phyloP scores from a whole-genome alignment of 2,888 invertebrate species.

The Pseudococcus jackbeardsleyi region DNA sequence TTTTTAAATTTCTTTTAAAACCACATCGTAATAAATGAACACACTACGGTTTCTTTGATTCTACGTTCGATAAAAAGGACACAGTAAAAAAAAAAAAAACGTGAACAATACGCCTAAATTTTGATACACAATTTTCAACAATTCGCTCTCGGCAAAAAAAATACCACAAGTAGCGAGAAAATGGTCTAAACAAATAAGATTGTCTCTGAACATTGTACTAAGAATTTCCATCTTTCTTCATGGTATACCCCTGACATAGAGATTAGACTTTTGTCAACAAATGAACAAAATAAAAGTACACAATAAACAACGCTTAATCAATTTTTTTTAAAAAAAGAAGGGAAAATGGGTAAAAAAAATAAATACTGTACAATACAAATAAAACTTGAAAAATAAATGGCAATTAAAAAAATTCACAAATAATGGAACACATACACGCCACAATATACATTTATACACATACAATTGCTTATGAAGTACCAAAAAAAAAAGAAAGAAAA shows the following conservation, averaged over 20 bases:
- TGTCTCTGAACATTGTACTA: slow-evolving; percentile 51
- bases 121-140: slow-evolving; percentile 26
- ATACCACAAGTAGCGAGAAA: slow-evolving; percentile 21
- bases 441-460: slow-evolving; percentile 58
- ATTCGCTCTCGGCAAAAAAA: slow-evolving; percentile 8
- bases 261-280: slow-evolving; percentile 48
- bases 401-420: slow-evolving; percentile 57
- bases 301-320: slow-evolving; percentile 46
- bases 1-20: slow-evolving; percentile 26
- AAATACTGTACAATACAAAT: slow-evolving; percentile 53
- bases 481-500: neutral
- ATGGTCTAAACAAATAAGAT: slow-evolving; percentile 47
- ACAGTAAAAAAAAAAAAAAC: slow-evolving; percentile 54
- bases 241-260: slow-evolving; percentile 46
- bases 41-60: slow-evolving; percentile 64
- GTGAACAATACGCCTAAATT: slow-evolving; percentile 42
- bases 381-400: slow-evolving; percentile 39
- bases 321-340: slow-evolving; percentile 13
- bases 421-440: slow-evolving; percentile 61
- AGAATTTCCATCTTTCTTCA: slow-evolving; percentile 46
- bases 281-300: slow-evolving; percentile 7
- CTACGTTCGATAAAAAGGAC: slow-evolving; percentile 58
- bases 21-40: slow-evolving; percentile 57
- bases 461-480: slow-evolving; percentile 36
- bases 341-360: slow-evolving; percentile 39